Evolutionary conservation across 2,888 invertebrate genomes (phyloP), one percentile per base, ranked within the genome.

Genomic region (Dusona sp.): DNA sequence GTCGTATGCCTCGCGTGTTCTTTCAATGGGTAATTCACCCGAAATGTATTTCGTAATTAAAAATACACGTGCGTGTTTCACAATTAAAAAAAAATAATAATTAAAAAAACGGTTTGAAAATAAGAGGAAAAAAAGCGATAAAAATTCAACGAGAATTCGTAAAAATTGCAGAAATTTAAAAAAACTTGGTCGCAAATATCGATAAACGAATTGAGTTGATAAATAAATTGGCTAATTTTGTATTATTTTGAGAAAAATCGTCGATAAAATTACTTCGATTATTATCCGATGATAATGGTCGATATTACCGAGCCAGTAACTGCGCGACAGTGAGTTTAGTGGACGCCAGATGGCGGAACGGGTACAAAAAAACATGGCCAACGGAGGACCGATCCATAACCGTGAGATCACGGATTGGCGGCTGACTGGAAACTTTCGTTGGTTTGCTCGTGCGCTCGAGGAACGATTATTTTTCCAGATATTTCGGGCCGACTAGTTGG

Each of bases 391-490:
- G 68, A 79, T 79, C 79, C 79, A 79, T 79, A 79, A 67, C 54
- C 54, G 57, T 61, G 67, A 51, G 54, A 68, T 79, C 67, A 68
- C 57, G 68, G 68, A 68, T 79, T 67, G 54, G 38, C 77, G 65
- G 22, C 65, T 65, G 48, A 65, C 48, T 36, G 29, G 19, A n/a
- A 29, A 45, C 42, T 19, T n/a, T 73, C 25, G 61, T 79, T 83
- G 45, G 57, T 51, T 45, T 77, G 64, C 61, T 61, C 29, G 78
- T 64, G 72, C 84, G 64, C 70, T 51, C 42, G 68, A 36, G 75
- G 25, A 72, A 57, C 84, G 84, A 84, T 80, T 84, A 48, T 84
- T 75, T 80, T 84, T 80, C 54, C 80, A 84, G 72, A 80, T 75
- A 72, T 77, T 70, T 84, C 80, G 80, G 77, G 51, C 42, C 4